A percentile compares a stretch with the other conserved stretches of the same genome.
Conservation (phyloP, 2,113 vertebrate genomes). For the Sardina pilchardus region DNA sequence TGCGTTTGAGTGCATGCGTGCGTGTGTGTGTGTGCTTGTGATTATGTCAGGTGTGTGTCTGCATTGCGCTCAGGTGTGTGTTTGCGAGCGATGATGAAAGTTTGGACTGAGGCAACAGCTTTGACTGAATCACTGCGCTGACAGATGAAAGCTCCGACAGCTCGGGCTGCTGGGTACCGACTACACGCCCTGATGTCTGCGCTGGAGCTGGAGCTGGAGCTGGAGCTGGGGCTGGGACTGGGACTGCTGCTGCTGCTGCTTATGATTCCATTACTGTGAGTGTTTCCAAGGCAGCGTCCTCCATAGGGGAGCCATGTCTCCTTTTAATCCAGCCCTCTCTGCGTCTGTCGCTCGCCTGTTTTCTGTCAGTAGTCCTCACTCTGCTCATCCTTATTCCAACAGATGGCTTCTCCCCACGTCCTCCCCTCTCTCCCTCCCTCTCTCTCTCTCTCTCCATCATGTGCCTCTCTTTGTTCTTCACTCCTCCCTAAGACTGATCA, state of each 20-base stretch:
- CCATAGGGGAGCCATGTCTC: neutral
- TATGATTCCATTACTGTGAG: neutral
- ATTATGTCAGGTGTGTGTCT: too few relatives aligned
- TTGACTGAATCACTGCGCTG: conserved; percentile 1
- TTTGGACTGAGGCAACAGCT: neutral
- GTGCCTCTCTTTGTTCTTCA: neutral
- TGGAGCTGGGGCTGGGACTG: too few relatives aligned
- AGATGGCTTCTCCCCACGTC: neutral
- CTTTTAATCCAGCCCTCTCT: neutral
- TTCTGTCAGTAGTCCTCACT: neutral
- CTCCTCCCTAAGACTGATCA: neutral
- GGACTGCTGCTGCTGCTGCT: neutral
- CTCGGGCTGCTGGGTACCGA: neutral
- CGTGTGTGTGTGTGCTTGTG: neutral
- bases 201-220: too few relatives aligned
- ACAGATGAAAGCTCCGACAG: neutral
- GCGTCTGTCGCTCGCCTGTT: neutral
- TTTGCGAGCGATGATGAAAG: neutral
- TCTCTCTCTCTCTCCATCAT: neutral
- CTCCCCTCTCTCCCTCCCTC: neutral
- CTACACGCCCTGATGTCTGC: neutral
- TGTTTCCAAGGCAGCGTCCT: neutral
- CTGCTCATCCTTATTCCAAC: neutral
- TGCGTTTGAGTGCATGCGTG: neutral
- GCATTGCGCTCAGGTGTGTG: too few relatives aligned